phyloP scores from a whole-genome alignment of 2,888 invertebrate genomes.

The Platycnemis pennipes region DNA sequence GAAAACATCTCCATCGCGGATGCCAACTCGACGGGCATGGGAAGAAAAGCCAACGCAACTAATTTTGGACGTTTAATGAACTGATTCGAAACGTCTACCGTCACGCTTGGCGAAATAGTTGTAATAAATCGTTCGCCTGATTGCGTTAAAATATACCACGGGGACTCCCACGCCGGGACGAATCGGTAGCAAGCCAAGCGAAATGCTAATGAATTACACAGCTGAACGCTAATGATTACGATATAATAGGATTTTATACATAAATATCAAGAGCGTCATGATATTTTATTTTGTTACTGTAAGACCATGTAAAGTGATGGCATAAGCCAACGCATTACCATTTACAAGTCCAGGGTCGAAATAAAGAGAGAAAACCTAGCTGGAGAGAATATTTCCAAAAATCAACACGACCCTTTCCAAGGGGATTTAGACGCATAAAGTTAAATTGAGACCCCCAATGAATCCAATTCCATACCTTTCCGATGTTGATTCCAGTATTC shows the following conservation, averaged over 20 bases:
- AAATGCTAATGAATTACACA: neutral
- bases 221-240: neutral
- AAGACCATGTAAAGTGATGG: no score
- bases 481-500: no score
- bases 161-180: neutral
- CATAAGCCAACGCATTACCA: no score
- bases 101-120: neutral
- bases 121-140: neutral
- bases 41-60: constrained; percentile 12
- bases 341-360: no score
- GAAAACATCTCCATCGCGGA: constrained; percentile 23
- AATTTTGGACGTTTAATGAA: constrained; percentile 24
- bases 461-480: no score
- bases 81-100: neutral
- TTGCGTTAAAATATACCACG: neutral
- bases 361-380: no score
- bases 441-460: no score
- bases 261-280: no score
- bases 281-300: no score
- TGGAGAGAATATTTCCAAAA: no score
- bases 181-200: neutral
- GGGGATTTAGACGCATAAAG: no score
- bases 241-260: neutral
- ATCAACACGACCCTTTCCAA: no score
- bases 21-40: neutral